phyloP scores from a whole-genome alignment of 2,797 vertebrate species.

The Antrozous pallidus region DNA sequence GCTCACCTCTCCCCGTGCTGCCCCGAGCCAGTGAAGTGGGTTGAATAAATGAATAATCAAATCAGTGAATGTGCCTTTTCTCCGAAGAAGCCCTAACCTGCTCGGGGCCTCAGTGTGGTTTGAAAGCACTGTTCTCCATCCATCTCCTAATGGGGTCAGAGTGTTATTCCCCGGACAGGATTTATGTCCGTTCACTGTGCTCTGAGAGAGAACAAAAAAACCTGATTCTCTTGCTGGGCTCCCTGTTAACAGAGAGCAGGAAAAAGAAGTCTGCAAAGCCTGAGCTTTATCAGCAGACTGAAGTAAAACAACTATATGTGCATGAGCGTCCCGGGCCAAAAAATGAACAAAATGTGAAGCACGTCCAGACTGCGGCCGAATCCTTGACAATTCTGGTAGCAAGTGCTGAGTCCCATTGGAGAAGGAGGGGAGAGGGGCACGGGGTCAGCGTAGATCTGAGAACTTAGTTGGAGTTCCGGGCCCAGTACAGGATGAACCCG shows the following conservation, averaged over 20 bases:
- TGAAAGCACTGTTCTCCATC: not conserved
- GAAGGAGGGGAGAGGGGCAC: not conserved
- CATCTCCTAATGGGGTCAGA: slow-evolving; percentile 23
- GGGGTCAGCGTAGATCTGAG: slow-evolving; percentile 9
- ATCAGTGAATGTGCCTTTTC: not conserved
- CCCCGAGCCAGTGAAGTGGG: not conserved
- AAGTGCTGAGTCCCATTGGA: not conserved
- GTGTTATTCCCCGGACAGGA: not conserved
- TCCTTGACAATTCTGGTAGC: slow-evolving; percentile 60
- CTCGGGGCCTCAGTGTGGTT: not conserved
- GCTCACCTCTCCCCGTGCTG: not conserved
- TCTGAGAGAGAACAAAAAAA: not conserved
- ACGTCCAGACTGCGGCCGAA: not conserved
- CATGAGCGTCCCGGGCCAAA: slow-evolving; percentile 27
- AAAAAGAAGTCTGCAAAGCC: slow-evolving; percentile 35
- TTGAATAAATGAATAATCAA: not conserved
- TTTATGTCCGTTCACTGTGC: slow-evolving; percentile 59
- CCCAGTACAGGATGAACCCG: not conserved
- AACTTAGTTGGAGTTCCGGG: not conserved
- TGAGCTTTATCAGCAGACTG: slow-evolving; percentile 68
- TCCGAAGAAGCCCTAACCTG: not conserved
- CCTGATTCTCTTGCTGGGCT: slow-evolving; percentile 35
- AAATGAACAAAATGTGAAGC: slow-evolving; percentile 65
- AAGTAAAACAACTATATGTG: slow-evolving; percentile 66
- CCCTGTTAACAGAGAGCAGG: slow-evolving; percentile 47